Percentiles rank a stretch among this genome's conserved stretches.
These are phyloP conservation scores for Drosophila lutescens DNA, from an alignment of 2,888 invertebrate genomes.

Conservation along the genomic window DNA sequence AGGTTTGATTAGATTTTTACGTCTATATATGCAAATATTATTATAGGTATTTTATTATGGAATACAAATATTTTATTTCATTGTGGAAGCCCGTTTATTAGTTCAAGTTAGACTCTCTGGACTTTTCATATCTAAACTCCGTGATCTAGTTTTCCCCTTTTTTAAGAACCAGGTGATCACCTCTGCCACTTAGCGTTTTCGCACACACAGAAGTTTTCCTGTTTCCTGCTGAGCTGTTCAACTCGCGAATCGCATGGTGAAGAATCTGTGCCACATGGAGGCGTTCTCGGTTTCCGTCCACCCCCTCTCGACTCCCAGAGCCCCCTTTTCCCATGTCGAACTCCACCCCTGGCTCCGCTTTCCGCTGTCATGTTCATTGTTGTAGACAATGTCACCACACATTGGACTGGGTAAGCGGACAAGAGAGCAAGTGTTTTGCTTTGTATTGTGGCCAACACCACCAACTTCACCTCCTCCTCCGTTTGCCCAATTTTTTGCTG, in stretches of 20 bases:
- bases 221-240: conserved; percentile 25
- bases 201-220: conserved; percentile 13
- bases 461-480: conserved; percentile 2
- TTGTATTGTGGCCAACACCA: conserved; percentile 43
- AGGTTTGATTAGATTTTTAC: too few relatives aligned
- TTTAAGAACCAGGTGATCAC: background rate
- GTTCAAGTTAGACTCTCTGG: background rate
- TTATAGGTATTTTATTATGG: too few relatives aligned
- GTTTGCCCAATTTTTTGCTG: conserved; percentile 44
- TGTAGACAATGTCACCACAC: conserved; percentile 48
- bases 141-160: conserved; percentile 3
- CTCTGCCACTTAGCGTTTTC: conserved; percentile 2
- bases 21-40: too few relatives aligned
- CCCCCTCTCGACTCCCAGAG: too few relatives aligned
- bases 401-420: conserved; percentile 20
- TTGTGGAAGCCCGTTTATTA: background rate
- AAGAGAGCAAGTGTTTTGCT: conserved; percentile 45
- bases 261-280: conserved; percentile 31
- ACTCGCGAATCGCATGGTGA: conserved; percentile 19
- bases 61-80: too few relatives aligned
- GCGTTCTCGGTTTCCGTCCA: background rate
- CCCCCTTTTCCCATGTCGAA: background rate
- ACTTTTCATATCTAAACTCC: background rate
- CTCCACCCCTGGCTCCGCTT: conserved; percentile 1
- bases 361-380: conserved; percentile 33